Base-by-base conservation (phyloP, 2,113 vertebrate species). In the Hippocampus barbouri region DNA sequence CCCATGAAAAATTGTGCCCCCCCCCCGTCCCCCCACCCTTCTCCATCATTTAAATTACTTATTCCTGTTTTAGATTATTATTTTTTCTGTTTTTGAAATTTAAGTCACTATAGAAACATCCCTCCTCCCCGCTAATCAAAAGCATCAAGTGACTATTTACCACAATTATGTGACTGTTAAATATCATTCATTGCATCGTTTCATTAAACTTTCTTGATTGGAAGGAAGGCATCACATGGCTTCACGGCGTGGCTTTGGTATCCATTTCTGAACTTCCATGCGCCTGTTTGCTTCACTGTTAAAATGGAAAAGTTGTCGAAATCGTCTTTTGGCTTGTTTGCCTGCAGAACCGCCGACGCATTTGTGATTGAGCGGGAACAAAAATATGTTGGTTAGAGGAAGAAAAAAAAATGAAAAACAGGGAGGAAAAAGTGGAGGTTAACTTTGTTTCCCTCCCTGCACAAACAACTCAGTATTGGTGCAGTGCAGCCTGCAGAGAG, bases 401-500 rank as follows among this genome's bases (percentile, higher is more conserved):
- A 89, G 86, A 38, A 85, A 86, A 30, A 89, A 88, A 86, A 87
- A 89, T 77, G 75, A 85, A 86, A 82, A 88, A 80, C 27, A 61
- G 78, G 83, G 77, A 82, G 83, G 78, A 65, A 78, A 88, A 85
- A 27, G 70, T 47, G 54, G 73, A 74, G 70, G 80, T 87, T 68
- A 81, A 85, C 73, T 86, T 79, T 83, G 78, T 78, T 80, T 68
- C 59, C 69, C 77, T 88, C 71, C 66, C 72, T 82, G 25, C 86
- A 84, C 83, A 87, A 89, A 90, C 83, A 89, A 86, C 87, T 92
- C 89, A 88, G 89, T 90, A 90, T 88, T 89, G 89, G 85, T 90
- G 89, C 87, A 89, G 85, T 85, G 85, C 88, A 86, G 87, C 89
- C 89, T 92, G 89, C 88, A 90, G 90, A 90, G 89, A 88, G 86